Evolutionary conservation across 2,888 invertebrate species (phyloP), one percentile per base, ranked within the genome.

Genomic region (Phragmatobia fuliginosa): DNA sequence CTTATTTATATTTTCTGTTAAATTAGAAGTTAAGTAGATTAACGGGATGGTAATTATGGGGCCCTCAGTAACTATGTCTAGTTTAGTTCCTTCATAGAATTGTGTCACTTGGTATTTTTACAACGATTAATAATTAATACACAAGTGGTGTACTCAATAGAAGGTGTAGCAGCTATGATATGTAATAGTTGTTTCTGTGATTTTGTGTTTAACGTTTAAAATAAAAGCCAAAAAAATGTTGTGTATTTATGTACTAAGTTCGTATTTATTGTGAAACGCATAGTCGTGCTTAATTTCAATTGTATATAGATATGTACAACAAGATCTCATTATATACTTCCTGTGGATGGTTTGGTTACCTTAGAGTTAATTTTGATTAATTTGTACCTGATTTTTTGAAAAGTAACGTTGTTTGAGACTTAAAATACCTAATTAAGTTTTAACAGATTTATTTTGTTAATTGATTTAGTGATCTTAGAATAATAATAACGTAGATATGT

Each of bases 1-100:
- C 88, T 92, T 90, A 92, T 92, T 93, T 94, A 93, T 94, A 91
- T 92, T 91, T 94, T 94, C 91, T 92, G 93, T 94, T 94, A 92
- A 83, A 87, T 85, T 94, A 94, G 93, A 88, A 61, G 67, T 76
- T 94, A 93, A 91, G 90, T 91, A 92, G 90, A 79, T 75, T 82
- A 82, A 76, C 70, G 79, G 71, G 79, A 87, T 89, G 87, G 84
- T 83, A 83, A 81, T 78, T 85, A 82, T 86, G 86, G 90, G 90
- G 89, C 88, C 90, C 91, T 90, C 87, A 84, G 77, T 81, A 82
- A 76, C 65, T 36, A 28, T 31, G 78, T 68, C 71, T 81, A 82
- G 80, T 66, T 77, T 79, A 81, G 76, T 82, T 78, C 74, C 75
- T 76, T 77, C 78, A 77, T 76, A 75, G 74, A 71, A 69, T 75